Conservation (phyloP, 2,797 vertebrate species). For the Poecilia picta region DNA sequence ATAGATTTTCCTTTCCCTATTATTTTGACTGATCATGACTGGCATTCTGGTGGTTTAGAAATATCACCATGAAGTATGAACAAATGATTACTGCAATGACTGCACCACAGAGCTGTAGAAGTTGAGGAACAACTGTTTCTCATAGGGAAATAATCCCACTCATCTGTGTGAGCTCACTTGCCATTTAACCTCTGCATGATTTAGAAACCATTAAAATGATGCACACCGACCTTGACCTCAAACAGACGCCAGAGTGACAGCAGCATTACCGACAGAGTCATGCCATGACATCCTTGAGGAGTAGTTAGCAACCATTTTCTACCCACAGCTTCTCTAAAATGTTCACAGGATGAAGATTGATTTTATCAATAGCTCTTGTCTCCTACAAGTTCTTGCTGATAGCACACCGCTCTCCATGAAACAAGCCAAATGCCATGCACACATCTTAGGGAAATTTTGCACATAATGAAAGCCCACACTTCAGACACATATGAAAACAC, state of each 20-base stretch:
- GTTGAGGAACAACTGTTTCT: conserved; percentile 20
- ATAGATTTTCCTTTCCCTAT: background rate
- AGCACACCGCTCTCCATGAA: conserved; percentile 37
- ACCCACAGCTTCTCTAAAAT: conserved; percentile 51
- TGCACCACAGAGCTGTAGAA: too few relatives aligned
- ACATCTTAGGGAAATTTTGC: conserved; percentile 34
- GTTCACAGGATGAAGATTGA: conserved; percentile 50
- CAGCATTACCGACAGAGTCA: conserved; percentile 32
- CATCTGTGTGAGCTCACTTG: conserved; percentile 42
- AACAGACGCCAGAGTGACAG: conserved; percentile 43
- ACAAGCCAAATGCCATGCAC: conserved; percentile 31
- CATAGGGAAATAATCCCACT: conserved; percentile 9
- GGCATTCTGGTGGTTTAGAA: background rate
- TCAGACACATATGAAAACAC: background rate
- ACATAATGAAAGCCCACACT: conserved; percentile 24
- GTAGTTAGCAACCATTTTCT: conserved; percentile 64
- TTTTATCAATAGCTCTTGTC: conserved; percentile 64
- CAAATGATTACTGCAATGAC: background rate
- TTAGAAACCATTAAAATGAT: conserved; percentile 44
- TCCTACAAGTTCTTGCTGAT: conserved; percentile 20
- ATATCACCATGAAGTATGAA: background rate
- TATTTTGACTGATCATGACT: background rate
- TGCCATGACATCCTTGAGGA: conserved; percentile 51
- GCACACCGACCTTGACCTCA: conserved; percentile 64
- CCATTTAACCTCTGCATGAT: conserved; percentile 39